These are phyloP conservation scores for Toxonevra muliebris DNA, from an alignment of 2,888 invertebrate species.

Conservation along the genomic window DNA sequence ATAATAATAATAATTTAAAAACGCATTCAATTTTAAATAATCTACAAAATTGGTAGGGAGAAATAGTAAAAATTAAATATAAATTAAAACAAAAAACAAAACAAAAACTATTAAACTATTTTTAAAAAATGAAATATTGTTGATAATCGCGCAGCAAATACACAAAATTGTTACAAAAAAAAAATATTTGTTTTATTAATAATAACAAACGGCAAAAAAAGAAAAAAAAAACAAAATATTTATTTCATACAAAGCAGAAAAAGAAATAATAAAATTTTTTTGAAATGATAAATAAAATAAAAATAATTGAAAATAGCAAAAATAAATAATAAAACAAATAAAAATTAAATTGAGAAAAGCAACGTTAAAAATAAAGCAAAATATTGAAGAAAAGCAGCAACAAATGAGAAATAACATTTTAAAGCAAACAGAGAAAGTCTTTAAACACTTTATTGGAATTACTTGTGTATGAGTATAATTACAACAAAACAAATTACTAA, in stretches of 20 bases:
- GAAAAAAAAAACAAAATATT: slow-evolving; percentile 36
- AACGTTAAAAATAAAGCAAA: slow-evolving; percentile 11
- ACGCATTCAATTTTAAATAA: too few species aligned
- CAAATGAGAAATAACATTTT: slow-evolving; percentile 1
- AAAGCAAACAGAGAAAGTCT: slow-evolving; percentile 11
- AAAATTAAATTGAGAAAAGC: slow-evolving; percentile 39
- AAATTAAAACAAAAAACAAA: too few species aligned
- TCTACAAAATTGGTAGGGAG: too few species aligned
- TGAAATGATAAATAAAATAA: slow-evolving; percentile 11
- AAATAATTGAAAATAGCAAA: slow-evolving; percentile 32
- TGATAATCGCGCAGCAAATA: slow-evolving; percentile 22
- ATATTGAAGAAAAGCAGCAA: slow-evolving; percentile 18
- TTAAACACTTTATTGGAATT: too few species aligned
- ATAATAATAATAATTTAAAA: too few species aligned
- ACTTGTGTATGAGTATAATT: slow-evolving; percentile 18
- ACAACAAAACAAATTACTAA: slow-evolving; percentile 13
- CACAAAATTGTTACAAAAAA: slow-evolving; percentile 42
- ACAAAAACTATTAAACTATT: slow-evolving; percentile 34
- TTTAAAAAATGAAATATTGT: slow-evolving; percentile 17
- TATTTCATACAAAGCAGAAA: slow-evolving; percentile 51
- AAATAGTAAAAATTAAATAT: too few species aligned
- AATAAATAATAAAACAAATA: slow-evolving; percentile 47
- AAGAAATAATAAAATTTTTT: slow-evolving; percentile 14
- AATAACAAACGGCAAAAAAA: slow-evolving; percentile 5
- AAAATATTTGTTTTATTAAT: slow-evolving; percentile 24